Evolutionary conservation across 2,797 vertebrate species (phyloP).

Genomic region (Picus viridis): DNA sequence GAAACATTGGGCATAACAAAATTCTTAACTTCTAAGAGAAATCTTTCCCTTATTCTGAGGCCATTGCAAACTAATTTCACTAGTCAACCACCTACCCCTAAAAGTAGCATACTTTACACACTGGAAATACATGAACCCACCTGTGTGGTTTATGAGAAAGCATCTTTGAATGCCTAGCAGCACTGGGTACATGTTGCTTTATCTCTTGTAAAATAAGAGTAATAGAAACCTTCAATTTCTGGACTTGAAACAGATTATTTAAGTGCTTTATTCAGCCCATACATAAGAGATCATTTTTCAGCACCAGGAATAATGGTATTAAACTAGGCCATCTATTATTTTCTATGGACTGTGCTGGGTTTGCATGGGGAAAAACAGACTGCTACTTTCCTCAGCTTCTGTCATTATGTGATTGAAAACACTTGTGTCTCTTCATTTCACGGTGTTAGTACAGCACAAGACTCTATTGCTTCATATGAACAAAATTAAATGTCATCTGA

Average conservation of each 20-base stretch:
- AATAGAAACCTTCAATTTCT: neutral
- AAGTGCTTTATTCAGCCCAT: neutral
- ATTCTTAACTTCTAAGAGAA: neutral
- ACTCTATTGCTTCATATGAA: conserved; percentile 8
- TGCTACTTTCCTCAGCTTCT: conserved; percentile 33
- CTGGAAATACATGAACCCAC: neutral
- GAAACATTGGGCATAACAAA: neutral
- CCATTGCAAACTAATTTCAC: neutral
- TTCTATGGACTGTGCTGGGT: neutral
- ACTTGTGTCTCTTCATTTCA: conserved; percentile 30
- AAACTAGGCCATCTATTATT: conserved; percentile 10
- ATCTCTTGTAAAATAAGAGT: neutral
- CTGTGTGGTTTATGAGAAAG: neutral
- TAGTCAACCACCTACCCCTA: too few relatives aligned
- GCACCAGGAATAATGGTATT: neutral
- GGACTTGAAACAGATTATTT: neutral
- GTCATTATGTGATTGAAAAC: conserved; percentile 53
- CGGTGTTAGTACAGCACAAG: neutral
- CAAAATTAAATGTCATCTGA: conserved; percentile 27
- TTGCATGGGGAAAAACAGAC: conserved; percentile 33
- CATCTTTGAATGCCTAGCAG: neutral
- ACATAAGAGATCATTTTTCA: neutral
- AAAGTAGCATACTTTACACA: neutral
- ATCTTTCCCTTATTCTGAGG: neutral
- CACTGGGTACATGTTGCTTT: neutral